phyloP scores from a whole-genome alignment of 2,888 invertebrate species.

The Phragmatobia fuliginosa region DNA sequence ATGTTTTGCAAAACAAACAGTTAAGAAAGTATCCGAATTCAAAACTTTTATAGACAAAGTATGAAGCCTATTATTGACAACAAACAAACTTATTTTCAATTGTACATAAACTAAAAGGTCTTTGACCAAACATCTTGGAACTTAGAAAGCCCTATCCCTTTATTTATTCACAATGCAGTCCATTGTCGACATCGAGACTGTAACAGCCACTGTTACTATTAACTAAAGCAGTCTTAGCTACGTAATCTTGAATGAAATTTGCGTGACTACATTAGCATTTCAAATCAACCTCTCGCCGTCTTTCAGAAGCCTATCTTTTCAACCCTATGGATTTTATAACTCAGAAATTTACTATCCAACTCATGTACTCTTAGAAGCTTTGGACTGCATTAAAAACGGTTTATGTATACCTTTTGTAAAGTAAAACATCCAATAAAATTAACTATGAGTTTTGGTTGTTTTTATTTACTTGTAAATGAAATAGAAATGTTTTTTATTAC shows the following conservation, averaged over 20 bases:
- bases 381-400: constrained; percentile 2
- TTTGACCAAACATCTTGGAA: constrained; percentile 34
- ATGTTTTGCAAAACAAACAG: neutral
- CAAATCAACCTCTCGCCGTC: constrained; percentile 58
- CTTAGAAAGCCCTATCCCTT: constrained; percentile 44
- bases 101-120: constrained; percentile 13
- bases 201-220: constrained; percentile 55
- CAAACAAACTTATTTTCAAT: neutral
- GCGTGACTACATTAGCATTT: constrained; percentile 66
- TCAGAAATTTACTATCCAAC: constrained; percentile 43
- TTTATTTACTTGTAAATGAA: too few species aligned
- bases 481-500: too few species aligned
- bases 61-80: constrained; percentile 24
- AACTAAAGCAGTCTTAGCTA: constrained; percentile 57
- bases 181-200: constrained; percentile 47
- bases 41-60: neutral
- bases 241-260: constrained; percentile 66
- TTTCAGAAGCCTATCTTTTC: constrained; percentile 53
- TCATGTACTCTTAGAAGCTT: constrained; percentile 35
- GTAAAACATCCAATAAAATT: constrained; percentile 35
- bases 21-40: neutral
- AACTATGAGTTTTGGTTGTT: neutral
- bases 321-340: constrained; percentile 53
- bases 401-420: constrained; percentile 25
- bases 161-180: constrained; percentile 55